Evolutionary conservation across 2,797 vertebrate species (phyloP).

Genomic region (Oreochromis grahami): DNA sequence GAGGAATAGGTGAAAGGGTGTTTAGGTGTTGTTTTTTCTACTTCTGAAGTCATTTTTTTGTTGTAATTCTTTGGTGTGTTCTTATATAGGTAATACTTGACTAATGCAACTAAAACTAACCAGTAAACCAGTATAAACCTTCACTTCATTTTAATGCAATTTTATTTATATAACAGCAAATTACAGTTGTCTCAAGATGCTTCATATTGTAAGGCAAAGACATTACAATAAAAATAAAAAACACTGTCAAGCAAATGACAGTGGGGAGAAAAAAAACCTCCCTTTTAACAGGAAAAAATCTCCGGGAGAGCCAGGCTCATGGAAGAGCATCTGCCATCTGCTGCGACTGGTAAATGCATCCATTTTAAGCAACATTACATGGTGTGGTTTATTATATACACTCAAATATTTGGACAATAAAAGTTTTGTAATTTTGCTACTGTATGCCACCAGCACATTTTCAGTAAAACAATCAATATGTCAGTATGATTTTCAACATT

Average conservation of each 20-base stretch:
- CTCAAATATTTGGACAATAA: background rate
- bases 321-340: background rate
- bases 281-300: background rate
- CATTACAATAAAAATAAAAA: background rate
- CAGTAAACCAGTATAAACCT: background rate
- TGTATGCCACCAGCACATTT: background rate
- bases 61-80: background rate
- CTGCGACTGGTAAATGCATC: background rate
- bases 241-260: background rate
- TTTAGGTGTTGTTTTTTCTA: background rate
- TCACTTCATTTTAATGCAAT: background rate
- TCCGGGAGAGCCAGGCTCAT: background rate
- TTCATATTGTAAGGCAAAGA: background rate
- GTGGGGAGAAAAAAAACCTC: fast-evolving
- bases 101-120: background rate
- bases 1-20: background rate
- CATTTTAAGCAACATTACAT: background rate
- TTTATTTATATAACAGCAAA: background rate
- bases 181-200: background rate
- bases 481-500: fast-evolving
- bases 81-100: background rate
- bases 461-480: background rate
- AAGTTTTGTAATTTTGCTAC: background rate
- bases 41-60: background rate
- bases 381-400: background rate